These are phyloP conservation scores for Zeus faber DNA, from an alignment of 2,113 vertebrate species.

Conservation along the genomic window DNA sequence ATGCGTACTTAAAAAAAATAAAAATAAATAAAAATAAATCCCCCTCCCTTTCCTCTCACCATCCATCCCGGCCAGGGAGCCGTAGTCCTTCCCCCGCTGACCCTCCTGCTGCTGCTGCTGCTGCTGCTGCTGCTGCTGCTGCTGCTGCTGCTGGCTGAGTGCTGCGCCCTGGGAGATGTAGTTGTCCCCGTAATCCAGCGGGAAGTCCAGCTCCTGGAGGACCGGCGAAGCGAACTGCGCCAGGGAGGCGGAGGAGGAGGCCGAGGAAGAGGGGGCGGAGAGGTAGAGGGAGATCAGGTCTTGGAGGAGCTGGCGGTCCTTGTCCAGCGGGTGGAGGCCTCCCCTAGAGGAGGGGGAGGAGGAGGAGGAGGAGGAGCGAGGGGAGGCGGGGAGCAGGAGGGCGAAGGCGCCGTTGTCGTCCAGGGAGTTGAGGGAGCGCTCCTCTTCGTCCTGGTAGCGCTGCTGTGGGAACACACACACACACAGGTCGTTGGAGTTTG, in stretches of 20 bases:
- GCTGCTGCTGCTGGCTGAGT: conserved; percentile 48
- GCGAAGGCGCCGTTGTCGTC: conserved; percentile 51
- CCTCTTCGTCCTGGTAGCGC: conserved; percentile 81
- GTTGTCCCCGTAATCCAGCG: conserved; percentile 70
- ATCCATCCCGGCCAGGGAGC: conserved; percentile 46
- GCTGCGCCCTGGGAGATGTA: conserved; percentile 59
- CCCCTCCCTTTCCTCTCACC: conserved; percentile 42
- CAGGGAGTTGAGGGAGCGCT: conserved; percentile 73
- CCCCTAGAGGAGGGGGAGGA: conserved; percentile 45
- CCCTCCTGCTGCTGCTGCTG: conserved; percentile 40
- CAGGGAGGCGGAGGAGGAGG: conserved; percentile 75
- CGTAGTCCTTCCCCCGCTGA: conserved; percentile 48
- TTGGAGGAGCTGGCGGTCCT: conserved; percentile 83
- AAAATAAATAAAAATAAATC: background rate
- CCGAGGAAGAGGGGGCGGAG: conserved; percentile 76
- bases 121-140: conserved; percentile 44
- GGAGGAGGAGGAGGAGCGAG: conserved; percentile 65
- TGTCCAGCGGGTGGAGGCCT: conserved; percentile 56
- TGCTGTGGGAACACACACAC: conserved; percentile 49
- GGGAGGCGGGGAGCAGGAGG: conserved; percentile 47
- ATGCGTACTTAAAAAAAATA: too few relatives aligned
- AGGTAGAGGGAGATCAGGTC: conserved; percentile 81
- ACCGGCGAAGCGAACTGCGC: conserved; percentile 39
- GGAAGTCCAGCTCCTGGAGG: conserved; percentile 67
- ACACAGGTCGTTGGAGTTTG: too few relatives aligned